Conservation (phyloP, 2,113 vertebrate genomes). For the Peromyscus polionotus region DNA sequence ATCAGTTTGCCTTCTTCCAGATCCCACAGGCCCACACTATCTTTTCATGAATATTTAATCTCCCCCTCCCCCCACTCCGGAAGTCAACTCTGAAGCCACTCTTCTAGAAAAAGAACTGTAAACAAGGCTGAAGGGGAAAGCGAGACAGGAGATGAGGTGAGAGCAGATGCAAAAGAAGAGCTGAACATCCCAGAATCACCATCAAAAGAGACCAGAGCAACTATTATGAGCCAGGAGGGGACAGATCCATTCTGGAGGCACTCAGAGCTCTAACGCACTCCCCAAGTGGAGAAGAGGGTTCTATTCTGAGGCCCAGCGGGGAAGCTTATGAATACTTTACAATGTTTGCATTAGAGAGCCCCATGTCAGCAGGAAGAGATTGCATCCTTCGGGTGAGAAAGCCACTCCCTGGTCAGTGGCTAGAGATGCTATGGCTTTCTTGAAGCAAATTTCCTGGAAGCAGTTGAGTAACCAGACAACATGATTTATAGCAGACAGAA, state of each 20-base stretch:
- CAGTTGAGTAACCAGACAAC: slow-evolving; percentile 64
- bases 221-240: slow-evolving; percentile 53
- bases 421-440: slow-evolving; percentile 71
- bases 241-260: slow-evolving; percentile 48
- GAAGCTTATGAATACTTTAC: slow-evolving; percentile 81
- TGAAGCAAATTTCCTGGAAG: slow-evolving; percentile 64
- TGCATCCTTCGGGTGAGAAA: slow-evolving; percentile 58
- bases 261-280: slow-evolving; percentile 59
- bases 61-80: neutral
- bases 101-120: slow-evolving; percentile 62
- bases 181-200: slow-evolving; percentile 7
- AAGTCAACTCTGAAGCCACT: slow-evolving; percentile 49
- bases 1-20: slow-evolving; percentile 74
- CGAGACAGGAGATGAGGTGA: slow-evolving; percentile 30
- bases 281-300: slow-evolving; percentile 61
- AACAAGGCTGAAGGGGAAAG: slow-evolving; percentile 70
- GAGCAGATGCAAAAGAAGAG: slow-evolving; percentile 59
- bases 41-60: slow-evolving; percentile 79
- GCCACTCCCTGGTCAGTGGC: slow-evolving; percentile 65
- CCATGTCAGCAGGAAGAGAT: slow-evolving; percentile 69
- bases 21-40: slow-evolving; percentile 64
- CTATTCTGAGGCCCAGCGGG: neutral
- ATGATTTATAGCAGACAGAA: slow-evolving; percentile 63
- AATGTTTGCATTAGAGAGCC: slow-evolving; percentile 70
- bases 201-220: slow-evolving; percentile 6